Percentiles rank a stretch among this genome's conserved stretches.
Conservation (phyloP, 2,888 invertebrate species). For the Apotomis turbidana region DNA sequence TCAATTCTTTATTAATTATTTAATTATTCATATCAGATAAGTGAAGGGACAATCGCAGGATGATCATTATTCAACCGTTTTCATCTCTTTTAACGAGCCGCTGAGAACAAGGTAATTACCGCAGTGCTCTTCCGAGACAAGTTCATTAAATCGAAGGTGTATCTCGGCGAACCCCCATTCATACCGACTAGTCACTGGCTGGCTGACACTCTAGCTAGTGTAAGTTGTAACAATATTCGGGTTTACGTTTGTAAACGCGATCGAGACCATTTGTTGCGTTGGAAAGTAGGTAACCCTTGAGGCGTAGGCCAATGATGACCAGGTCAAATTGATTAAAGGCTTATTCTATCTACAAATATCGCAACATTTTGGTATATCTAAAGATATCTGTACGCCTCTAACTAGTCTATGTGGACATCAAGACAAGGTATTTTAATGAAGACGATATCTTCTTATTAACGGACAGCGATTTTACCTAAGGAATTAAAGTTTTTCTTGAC, state of each 20-base stretch:
- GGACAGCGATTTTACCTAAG: too few species aligned
- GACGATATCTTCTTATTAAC: neutral
- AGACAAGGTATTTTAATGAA: neutral
- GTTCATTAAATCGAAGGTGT: constrained; percentile 65
- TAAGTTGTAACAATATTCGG: too few species aligned
- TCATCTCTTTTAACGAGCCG: constrained; percentile 31
- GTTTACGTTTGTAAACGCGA: too few species aligned
- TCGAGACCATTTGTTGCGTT: too few species aligned
- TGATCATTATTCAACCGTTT: constrained; percentile 28
- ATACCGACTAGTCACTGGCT: neutral
- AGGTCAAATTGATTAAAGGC: too few species aligned
- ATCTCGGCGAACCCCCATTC: constrained; percentile 36
- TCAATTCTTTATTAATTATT: constrained; percentile 12
- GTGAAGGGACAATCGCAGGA: constrained; percentile 22
- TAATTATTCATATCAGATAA: constrained; percentile 25
- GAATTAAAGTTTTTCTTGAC: neutral
- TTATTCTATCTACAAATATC: too few species aligned
- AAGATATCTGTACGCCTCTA: too few species aligned
- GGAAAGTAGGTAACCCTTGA: too few species aligned
- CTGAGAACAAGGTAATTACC: constrained; percentile 39
- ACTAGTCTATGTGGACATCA: neutral
- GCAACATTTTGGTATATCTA: too few species aligned
- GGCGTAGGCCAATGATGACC: too few species aligned
- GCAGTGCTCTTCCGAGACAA: constrained; percentile 52
- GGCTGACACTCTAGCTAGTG: too few species aligned